These are phyloP conservation scores for Catamblyrhynchus diadema DNA, from an alignment of 2,797 vertebrate genomes.

Conservation along the genomic window DNA sequence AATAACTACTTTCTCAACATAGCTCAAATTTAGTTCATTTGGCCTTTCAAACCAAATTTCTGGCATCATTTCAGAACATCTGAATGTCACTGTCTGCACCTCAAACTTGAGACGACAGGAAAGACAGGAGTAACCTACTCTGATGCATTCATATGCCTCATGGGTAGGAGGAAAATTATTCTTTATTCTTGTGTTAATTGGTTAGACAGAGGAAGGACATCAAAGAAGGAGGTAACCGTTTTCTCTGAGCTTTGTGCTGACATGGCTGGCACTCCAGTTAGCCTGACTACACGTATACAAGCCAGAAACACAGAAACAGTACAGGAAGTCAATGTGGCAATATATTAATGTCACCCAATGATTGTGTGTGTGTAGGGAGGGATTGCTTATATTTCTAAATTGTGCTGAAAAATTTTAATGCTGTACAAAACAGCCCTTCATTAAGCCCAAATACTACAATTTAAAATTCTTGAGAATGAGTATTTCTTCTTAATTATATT, in stretches of 20 bases:
- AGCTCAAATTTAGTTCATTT: not conserved
- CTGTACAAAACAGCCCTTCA: not conserved
- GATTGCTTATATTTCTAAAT: not conserved
- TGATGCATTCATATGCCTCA: not conserved
- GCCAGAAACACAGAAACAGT: not conserved
- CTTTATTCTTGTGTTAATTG: not conserved
- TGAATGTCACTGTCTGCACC: not conserved
- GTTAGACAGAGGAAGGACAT: not conserved
- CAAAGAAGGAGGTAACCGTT: not conserved
- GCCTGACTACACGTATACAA: not conserved
- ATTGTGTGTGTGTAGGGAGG: fast-evolving
- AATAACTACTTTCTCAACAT: not conserved
- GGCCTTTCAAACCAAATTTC: not conserved
- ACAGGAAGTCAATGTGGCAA: not conserved
- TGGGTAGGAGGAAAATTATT: not conserved
- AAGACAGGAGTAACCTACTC: not conserved
- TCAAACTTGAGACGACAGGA: not conserved
- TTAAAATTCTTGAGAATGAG: not conserved
- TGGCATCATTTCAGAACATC: not conserved
- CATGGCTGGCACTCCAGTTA: not conserved
- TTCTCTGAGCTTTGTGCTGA: not conserved
- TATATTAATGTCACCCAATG: not conserved
- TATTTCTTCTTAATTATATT: not conserved
- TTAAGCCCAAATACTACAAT: not conserved
- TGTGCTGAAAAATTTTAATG: not conserved